Percentiles rank a stretch among this genome's conserved stretches.
phyloP scores from a whole-genome alignment of 2,113 vertebrate genomes.

The Chloroceryle aenea region DNA sequence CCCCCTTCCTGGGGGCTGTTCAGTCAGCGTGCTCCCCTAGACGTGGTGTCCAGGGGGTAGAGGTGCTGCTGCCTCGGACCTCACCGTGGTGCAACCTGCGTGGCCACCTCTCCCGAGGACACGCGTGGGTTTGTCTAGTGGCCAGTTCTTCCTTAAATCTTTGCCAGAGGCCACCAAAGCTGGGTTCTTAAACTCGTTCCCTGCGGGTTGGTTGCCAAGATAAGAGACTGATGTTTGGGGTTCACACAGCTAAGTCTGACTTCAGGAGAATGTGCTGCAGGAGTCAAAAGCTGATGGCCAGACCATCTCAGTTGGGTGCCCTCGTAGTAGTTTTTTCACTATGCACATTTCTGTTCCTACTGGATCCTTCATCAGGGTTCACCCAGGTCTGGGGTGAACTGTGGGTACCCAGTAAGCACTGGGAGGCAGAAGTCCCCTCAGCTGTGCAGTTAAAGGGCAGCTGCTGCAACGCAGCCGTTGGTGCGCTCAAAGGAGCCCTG shows the following conservation, averaged over 20 bases:
- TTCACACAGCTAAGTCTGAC: neutral
- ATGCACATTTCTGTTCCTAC: fast-evolving
- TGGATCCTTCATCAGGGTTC: neutral
- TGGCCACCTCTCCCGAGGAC: neutral
- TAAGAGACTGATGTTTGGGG: neutral
- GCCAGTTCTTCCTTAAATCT: neutral
- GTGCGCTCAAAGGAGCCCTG: fast-evolving
- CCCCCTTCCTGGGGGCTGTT: fast-evolving
- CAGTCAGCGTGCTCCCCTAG: fast-evolving
- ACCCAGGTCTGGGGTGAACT: neutral
- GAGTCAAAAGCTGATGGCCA: neutral
- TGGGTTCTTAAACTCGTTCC: fast-evolving
- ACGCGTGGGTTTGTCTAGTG: fast-evolving
- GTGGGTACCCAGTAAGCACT: fast-evolving
- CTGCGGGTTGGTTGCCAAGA: fast-evolving
- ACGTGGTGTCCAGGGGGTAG: fast-evolving
- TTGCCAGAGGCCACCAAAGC: neutral
- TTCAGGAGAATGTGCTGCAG: neutral
- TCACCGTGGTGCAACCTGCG: neutral
- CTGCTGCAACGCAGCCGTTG: fast-evolving
- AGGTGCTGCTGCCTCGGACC: neutral
- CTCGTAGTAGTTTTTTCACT: fast-evolving
- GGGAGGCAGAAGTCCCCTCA: neutral
- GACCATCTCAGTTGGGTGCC: fast-evolving
- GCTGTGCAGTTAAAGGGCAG: neutral